Evolutionary conservation across 2,797 vertebrate genomes (phyloP).

Genomic region (Sebastes glaucus): DNA sequence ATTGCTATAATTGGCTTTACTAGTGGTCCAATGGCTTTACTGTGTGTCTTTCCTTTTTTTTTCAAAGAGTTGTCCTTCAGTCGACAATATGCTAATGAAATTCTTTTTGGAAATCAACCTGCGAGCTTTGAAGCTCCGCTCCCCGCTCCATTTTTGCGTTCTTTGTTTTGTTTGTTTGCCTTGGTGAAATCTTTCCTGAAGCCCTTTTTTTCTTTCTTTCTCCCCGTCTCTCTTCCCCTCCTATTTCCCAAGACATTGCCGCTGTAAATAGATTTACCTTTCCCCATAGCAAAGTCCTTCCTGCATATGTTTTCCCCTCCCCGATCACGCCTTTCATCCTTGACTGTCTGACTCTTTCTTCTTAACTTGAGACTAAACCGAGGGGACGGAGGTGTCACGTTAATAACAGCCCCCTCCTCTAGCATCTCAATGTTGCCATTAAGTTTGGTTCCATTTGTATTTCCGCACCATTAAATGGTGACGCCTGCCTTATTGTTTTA

Average conservation of each 20-base stretch:
- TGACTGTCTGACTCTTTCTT: slow-evolving; percentile 32
- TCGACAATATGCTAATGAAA: slow-evolving; percentile 63
- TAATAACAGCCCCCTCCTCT: slow-evolving; percentile 21
- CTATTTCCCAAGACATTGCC: slow-evolving; percentile 67
- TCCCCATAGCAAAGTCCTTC: slow-evolving; percentile 73
- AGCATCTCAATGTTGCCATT: slow-evolving; percentile 19
- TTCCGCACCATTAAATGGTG: neutral
- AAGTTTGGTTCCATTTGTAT: slow-evolving; percentile 25
- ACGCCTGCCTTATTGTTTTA: neutral
- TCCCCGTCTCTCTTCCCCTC: slow-evolving; percentile 16
- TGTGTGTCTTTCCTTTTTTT: neutral
- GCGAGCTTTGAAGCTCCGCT: slow-evolving; percentile 57
- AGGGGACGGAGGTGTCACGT: slow-evolving; percentile 33
- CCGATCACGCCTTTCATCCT: slow-evolving; percentile 59
- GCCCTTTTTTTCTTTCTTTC: slow-evolving; percentile 32
- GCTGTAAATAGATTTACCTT: slow-evolving; percentile 82
- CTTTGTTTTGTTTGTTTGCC: slow-evolving; percentile 69
- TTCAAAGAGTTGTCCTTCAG: slow-evolving; percentile 51
- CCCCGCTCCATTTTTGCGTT: slow-evolving; percentile 39
- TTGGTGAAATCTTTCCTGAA: slow-evolving; percentile 69
- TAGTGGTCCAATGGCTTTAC: slow-evolving; percentile 13
- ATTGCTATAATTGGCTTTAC: slow-evolving; percentile 51
- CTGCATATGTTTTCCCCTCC: slow-evolving; percentile 40
- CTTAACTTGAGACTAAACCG: slow-evolving; percentile 36
- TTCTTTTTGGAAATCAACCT: slow-evolving; percentile 67